Evolutionary conservation across 2,888 invertebrate species (phyloP).

Genomic region (Endomychus coccineus): DNA sequence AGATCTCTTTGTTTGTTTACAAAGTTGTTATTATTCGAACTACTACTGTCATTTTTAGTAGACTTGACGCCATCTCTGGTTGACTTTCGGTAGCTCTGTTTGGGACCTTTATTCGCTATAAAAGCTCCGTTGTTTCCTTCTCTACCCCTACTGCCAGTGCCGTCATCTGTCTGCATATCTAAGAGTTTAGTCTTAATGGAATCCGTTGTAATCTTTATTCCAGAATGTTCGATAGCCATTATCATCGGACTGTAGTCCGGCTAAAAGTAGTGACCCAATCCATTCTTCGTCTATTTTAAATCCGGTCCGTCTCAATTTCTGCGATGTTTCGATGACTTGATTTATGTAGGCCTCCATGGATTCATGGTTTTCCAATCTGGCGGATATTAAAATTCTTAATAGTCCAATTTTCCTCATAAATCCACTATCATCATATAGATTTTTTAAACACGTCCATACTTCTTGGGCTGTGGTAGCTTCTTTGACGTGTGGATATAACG

Average conservation of each 20-base stretch:
- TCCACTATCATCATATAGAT: slow-evolving; percentile 26
- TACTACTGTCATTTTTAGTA: too few relatives aligned
- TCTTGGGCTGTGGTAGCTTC: slow-evolving; percentile 20
- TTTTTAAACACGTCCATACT: slow-evolving; percentile 24
- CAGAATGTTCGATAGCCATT: slow-evolving; percentile 28
- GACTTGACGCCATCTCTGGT: slow-evolving; percentile 1
- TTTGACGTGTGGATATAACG: slow-evolving; percentile 24
- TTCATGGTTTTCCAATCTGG: slow-evolving; percentile 25
- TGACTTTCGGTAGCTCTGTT: neutral
- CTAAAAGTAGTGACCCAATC: slow-evolving; percentile 28
- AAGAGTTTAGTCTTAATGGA: slow-evolving; percentile 27
- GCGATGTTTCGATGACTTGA: slow-evolving; percentile 27
- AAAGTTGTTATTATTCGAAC: too few relatives aligned
- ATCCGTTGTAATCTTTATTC: slow-evolving; percentile 25
- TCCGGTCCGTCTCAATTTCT: slow-evolving; percentile 25
- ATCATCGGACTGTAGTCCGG: slow-evolving; percentile 25
- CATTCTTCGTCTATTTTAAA: slow-evolving; percentile 28
- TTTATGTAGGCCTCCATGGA: slow-evolving; percentile 28
- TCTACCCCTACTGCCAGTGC: too few relatives aligned
- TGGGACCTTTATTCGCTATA: too few relatives aligned
- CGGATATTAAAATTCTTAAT: slow-evolving; percentile 25
- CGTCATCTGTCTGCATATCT: neutral
- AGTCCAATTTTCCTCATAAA: slow-evolving; percentile 27
- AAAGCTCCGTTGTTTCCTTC: too few relatives aligned
- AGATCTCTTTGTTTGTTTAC: neutral